A percentile compares a stretch with the other conserved stretches of the same genome.
These are phyloP conservation scores for Ancistrus triradiatus DNA, from an alignment of 2,113 vertebrate species.

Conservation along the genomic window DNA sequence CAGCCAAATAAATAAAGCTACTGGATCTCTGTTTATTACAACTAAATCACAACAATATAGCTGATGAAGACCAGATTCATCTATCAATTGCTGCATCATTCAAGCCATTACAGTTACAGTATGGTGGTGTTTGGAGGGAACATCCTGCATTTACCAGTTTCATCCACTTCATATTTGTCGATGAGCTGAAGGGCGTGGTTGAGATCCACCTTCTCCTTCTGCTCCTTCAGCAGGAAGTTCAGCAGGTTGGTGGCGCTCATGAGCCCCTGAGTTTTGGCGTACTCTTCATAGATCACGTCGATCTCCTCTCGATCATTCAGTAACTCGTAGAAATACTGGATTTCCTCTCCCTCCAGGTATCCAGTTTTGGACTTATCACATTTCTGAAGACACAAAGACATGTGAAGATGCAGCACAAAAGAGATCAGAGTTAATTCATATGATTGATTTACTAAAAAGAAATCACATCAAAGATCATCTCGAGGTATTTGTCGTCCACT, in stretches of 20 bases:
- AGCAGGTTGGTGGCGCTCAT: conserved; percentile 78
- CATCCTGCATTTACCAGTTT: conserved; percentile 66
- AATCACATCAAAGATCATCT: conserved; percentile 83
- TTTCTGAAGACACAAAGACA: conserved; percentile 64
- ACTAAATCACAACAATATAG: too few species aligned
- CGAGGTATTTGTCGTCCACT: conserved; percentile 79
- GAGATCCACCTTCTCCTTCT: conserved; percentile 71
- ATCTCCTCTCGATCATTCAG: conserved; percentile 86
- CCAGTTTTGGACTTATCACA: conserved; percentile 86
- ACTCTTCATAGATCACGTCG: conserved; percentile 70
- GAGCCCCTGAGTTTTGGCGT: conserved; percentile 59
- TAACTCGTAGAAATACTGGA: conserved; percentile 83
- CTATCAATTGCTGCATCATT: too few species aligned
- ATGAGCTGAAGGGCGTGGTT: conserved; percentile 77
- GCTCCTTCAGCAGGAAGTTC: conserved; percentile 76
- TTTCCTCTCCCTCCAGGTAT: conserved; percentile 81
- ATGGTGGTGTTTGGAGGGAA: too few species aligned
- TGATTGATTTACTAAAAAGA: neutral
- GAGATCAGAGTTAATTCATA: neutral
- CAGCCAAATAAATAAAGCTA: too few species aligned
- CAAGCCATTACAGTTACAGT: too few species aligned
- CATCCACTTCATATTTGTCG: conserved; percentile 79
- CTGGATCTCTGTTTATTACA: too few species aligned
- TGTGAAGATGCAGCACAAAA: neutral
- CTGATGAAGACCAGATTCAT: too few species aligned